Percentiles rank a stretch among this genome's conserved stretches.
These are phyloP conservation scores for Pycnonotus jocosus DNA, from an alignment of 2,113 vertebrate species.

Conservation along the genomic window DNA sequence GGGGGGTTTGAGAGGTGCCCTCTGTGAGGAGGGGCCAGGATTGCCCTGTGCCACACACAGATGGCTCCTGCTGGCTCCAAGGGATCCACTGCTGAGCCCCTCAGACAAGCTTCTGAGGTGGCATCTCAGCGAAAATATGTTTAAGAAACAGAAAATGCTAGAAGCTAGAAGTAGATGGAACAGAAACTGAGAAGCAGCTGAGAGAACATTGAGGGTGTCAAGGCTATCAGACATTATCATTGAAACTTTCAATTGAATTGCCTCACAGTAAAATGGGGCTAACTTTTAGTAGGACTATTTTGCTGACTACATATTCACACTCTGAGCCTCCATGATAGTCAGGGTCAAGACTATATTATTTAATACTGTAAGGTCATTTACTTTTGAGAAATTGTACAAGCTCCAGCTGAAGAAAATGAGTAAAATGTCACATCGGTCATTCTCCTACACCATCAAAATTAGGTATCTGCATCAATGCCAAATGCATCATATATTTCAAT, in stretches of 20 bases:
- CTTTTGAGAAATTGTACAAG: conserved; percentile 10
- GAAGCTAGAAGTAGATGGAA: not conserved
- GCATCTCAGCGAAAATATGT: not conserved
- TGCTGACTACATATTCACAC: not conserved
- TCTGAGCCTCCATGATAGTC: not conserved
- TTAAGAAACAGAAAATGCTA: not conserved
- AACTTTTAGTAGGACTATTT: not conserved
- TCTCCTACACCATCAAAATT: conserved; percentile 9
- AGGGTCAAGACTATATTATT: conserved; percentile 23
- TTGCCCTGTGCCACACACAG: not conserved
- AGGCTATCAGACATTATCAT: not conserved
- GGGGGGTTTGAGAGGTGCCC: accelerated
- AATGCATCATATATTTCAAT: conserved; percentile 32
- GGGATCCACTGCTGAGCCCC: accelerated
- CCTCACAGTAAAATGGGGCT: not conserved
- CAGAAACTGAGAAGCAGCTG: not conserved
- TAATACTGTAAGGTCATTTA: not conserved
- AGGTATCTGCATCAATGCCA: conserved; percentile 16
- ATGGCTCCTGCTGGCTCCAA: not conserved
- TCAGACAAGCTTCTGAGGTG: not conserved
- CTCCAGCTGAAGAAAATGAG: conserved; percentile 16
- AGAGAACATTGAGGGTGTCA: not conserved
- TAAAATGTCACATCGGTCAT: not conserved
- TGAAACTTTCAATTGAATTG: not conserved
- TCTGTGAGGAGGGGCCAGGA: not conserved